Percentiles rank a stretch among this genome's conserved stretches.
Evolutionary conservation across 2,888 invertebrate genomes (phyloP).

Genomic region (Thumatha senex): DNA sequence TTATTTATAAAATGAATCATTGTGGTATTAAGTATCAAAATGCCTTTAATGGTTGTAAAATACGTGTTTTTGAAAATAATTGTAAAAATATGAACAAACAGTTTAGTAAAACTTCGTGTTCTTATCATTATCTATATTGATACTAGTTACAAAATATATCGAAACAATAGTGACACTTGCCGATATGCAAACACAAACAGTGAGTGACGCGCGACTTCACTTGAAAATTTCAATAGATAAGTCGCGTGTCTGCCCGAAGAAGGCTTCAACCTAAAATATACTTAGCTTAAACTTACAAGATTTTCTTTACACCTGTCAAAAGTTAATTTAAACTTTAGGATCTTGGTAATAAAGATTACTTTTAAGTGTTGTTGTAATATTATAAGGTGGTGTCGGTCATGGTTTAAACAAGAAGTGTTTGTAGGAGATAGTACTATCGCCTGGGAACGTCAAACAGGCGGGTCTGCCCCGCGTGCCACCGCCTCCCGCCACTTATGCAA

Average conservation of each 20-base stretch:
- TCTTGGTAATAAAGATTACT: slow-evolving; percentile 25
- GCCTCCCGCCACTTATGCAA: slow-evolving; percentile 63
- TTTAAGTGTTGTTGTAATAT: slow-evolving; percentile 29
- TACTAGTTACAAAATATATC: slow-evolving; percentile 51
- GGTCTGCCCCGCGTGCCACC: slow-evolving; percentile 68
- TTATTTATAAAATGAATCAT: no score
- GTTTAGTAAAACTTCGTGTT: slow-evolving; percentile 15
- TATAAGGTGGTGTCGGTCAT: slow-evolving; percentile 58
- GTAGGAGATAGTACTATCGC: slow-evolving; percentile 80
- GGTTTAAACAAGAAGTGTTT: slow-evolving; percentile 80
- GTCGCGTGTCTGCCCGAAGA: slow-evolving; percentile 67
- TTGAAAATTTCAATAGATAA: slow-evolving; percentile 75
- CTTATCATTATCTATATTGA: slow-evolving; percentile 43
- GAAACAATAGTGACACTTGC: slow-evolving; percentile 65
- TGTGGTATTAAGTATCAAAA: no score
- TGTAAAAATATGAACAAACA: not conserved
- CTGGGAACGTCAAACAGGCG: slow-evolving; percentile 81
- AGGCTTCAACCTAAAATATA: slow-evolving; percentile 45
- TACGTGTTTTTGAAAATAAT: no score
- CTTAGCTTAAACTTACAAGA: slow-evolving; percentile 32
- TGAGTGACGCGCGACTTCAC: slow-evolving; percentile 72
- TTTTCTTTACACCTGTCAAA: slow-evolving; percentile 6
- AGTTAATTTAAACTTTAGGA: slow-evolving; percentile 13
- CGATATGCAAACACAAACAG: slow-evolving; percentile 66
- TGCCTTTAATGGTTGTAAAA: no score